Base-by-base conservation (phyloP, 2,888 invertebrate species). In the Metacarcinus magister region DNA sequence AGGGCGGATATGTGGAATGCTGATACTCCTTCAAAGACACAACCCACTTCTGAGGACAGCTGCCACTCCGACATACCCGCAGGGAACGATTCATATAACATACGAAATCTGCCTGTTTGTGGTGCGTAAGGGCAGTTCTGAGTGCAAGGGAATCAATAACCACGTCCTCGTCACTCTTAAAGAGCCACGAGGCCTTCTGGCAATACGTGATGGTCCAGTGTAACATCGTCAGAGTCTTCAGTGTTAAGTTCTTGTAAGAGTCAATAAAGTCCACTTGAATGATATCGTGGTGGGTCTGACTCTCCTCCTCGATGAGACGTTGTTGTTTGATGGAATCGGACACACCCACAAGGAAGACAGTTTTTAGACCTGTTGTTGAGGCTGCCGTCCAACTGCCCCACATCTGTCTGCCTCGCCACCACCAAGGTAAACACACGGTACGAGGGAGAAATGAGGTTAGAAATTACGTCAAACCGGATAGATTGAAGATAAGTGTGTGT, bases 161-260 rank as follows among this genome's bases (percentile, higher is more conserved):
- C 23, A 96, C 94, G 43, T 96, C 96, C 13, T 91, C 94, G 54
- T 96, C 96, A 46, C 96, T 96, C 96, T 94, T 96, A 23, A 96
- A 8, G 82, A 96, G 75, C 96, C 96, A 96, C 23, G 75, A 92
- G n/a, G 94, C 96, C 0, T 13, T 7, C 19, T 82, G 92, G 28
- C 96, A 96, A 32, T 54, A 92, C n/a, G 67, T 82, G 5, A 67
- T 46, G 4, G 94, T 92, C 94, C 94, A 96, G 94, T 94, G 94
- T 3, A 96, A 87, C 13, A 94, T 94, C 10, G 96, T 39, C 46
- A 96, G 48, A 7, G 96, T 96, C 82, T 94, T 96, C 43, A 92
- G 92, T 5, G 96, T 54, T 32, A 96, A 94, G 92, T 96, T 96
- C 2, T 23, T 5, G 92, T 96, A 96, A 28, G 94, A 94, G 92